Evolutionary conservation across 2,797 vertebrate species (phyloP), one percentile per base, ranked within the genome.

Genomic region (Pseudochromis fuscus): DNA sequence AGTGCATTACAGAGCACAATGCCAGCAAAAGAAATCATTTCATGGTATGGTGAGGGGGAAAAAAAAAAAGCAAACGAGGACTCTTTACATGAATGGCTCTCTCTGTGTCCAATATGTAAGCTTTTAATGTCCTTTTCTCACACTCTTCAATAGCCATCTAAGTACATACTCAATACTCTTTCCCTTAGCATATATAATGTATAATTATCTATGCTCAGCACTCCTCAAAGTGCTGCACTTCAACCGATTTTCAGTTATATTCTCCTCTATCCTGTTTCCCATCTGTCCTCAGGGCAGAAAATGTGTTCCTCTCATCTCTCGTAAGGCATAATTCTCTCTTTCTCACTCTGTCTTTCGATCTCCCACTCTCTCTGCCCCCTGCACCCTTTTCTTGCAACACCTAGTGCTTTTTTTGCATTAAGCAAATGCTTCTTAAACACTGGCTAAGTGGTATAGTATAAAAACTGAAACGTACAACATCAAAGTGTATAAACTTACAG

Each of bases 181-280:
- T 81, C 86, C 52, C 61, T 85, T 75, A 66, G 57, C 73, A 81
- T 84, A 81, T 72, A 87, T 87, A 82, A 85, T 79, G 71, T 75
- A 69, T 83, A 89, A 90, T 87, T 88, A 82, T 87, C 74, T 77
- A 67, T 78, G 71, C 79, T 78, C 72, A 67, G 68, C 74, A 56
- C 61, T 78, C 35, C 76, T 74, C 68, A 79, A 88, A 85, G 80
- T 79, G 81, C 72, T 67, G 63, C 74, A 86, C 85, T 86, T 86
- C 51, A 82, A 73, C 81, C 0, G 37, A 83, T 86, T 86, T 82
- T 72, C 72, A 81, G 76, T 75, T 76, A 75, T 63, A 71, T 73
- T 83, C 60, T 80, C 49, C 53, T 80, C 73, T 67, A 60, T 86
- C 74, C 68, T 79, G 56, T 75, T 59, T 81, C 53, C 65, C 77